Percentiles rank a stretch among this genome's conserved stretches.
Evolutionary conservation across 2,797 vertebrate species (phyloP).

Genomic region (Arctocebus calabarensis): DNA sequence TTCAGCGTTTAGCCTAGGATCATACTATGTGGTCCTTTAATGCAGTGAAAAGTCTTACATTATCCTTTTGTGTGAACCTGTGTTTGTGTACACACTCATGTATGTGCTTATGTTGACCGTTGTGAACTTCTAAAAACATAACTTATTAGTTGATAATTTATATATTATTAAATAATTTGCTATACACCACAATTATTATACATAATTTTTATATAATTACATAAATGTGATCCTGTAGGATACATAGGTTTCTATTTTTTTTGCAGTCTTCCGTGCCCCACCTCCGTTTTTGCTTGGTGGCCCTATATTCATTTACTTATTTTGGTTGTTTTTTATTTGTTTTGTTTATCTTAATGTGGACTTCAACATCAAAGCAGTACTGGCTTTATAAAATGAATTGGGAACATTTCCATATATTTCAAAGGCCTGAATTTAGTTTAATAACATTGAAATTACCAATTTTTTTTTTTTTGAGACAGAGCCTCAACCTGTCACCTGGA

Average conservation of each 20-base stretch:
- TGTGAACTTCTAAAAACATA: neutral
- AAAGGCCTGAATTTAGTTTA: constrained; percentile 35
- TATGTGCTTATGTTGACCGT: neutral
- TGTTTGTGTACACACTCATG: neutral
- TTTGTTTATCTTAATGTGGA: neutral
- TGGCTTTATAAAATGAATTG: constrained; percentile 10
- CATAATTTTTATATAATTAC: neutral
- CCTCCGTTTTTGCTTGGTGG: neutral
- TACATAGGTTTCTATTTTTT: neutral
- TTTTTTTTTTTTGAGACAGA: no score
- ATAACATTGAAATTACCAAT: neutral
- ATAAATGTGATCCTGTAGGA: neutral
- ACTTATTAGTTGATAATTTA: constrained; percentile 8
- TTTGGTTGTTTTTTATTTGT: constrained; percentile 11
- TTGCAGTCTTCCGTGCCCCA: neutral
- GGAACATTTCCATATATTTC: neutral
- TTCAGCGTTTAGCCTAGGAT: neutral
- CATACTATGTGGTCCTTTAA: neutral
- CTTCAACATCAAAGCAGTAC: constrained; percentile 28
- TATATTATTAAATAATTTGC: neutral
- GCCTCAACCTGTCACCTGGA: no score
- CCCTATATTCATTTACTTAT: neutral
- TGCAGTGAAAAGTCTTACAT: neutral
- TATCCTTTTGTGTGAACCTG: neutral
- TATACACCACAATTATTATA: neutral